phyloP scores from a whole-genome alignment of 53 echinoderm and acorn worm genomes.

The Apostichopus leukothele region DNA sequence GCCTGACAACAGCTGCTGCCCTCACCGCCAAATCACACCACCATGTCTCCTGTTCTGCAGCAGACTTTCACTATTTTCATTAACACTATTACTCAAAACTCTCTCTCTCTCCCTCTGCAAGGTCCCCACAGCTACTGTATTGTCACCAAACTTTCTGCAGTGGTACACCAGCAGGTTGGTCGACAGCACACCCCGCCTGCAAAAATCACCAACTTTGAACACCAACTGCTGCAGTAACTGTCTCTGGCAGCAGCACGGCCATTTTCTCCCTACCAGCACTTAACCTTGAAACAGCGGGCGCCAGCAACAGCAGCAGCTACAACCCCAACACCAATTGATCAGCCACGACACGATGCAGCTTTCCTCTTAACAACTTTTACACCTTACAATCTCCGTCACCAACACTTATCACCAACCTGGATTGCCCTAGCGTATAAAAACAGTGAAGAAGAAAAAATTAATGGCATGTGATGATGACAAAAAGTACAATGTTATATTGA shows the following conservation, averaged over 20 bases:
- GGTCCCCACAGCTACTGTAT: background rate
- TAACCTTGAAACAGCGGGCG: background rate
- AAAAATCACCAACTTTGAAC: constrained; percentile 3
- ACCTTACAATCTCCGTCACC: constrained; percentile 36
- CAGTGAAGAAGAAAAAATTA: constrained; percentile 26
- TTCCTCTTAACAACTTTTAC: constrained; percentile 27
- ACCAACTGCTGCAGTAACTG: constrained; percentile 17
- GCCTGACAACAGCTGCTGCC: background rate
- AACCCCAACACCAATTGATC: constrained; percentile 16
- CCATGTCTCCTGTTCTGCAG: constrained; percentile 8
- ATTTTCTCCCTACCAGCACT: constrained; percentile 28
- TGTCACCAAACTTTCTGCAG: background rate
- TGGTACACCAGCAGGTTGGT: background rate
- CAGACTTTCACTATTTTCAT: background rate
- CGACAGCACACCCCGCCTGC: background rate
- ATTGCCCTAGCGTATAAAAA: constrained; percentile 28
- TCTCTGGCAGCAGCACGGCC: constrained; percentile 19
- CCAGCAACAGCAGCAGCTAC: background rate
- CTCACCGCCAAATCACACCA: background rate
- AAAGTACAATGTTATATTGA: no score
- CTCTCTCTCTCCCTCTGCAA: background rate
- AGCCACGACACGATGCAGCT: constrained; percentile 31
- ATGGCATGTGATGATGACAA: background rate
- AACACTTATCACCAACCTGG: constrained; percentile 33
- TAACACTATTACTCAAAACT: background rate